A percentile compares a stretch with the other conserved stretches of the same genome.
Conservation (phyloP, 2,113 vertebrate species). For the Heliornis fulica region DNA sequence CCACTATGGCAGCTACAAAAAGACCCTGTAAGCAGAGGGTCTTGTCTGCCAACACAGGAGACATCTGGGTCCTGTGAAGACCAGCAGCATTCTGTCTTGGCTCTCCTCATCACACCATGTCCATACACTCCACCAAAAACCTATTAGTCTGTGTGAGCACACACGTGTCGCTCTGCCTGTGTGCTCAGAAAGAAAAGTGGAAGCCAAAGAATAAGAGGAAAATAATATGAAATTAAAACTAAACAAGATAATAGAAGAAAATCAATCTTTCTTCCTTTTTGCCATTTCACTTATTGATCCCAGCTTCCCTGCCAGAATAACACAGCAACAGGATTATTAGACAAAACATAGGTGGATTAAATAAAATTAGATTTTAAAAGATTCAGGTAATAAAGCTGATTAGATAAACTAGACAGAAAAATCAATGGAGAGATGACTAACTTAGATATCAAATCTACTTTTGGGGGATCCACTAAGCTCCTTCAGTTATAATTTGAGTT, state of each 20-base stretch:
- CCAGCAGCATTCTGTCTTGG: background rate
- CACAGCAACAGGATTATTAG: background rate
- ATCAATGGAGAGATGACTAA: background rate
- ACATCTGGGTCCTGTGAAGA: background rate
- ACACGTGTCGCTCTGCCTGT: accelerated
- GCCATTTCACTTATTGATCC: background rate
- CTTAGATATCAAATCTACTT: background rate
- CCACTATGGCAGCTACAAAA: background rate
- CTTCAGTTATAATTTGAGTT: background rate
- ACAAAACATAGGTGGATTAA: background rate
- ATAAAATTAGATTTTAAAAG: constrained; percentile 6
- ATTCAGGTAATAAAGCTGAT: background rate
- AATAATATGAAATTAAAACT: background rate
- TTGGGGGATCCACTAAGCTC: background rate
- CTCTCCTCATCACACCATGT: background rate
- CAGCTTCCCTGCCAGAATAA: background rate
- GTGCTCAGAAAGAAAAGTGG: background rate
- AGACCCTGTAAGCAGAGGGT: background rate
- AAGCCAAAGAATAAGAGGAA: background rate
- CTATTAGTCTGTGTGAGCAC: background rate
- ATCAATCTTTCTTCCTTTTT: background rate
- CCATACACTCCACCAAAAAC: background rate
- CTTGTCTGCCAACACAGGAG: background rate
- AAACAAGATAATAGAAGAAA: background rate
- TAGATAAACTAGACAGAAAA: background rate